Evolutionary conservation across 2,888 invertebrate species (phyloP), one percentile per base, ranked within the genome.

Genomic region (Torymus tubicola): DNA sequence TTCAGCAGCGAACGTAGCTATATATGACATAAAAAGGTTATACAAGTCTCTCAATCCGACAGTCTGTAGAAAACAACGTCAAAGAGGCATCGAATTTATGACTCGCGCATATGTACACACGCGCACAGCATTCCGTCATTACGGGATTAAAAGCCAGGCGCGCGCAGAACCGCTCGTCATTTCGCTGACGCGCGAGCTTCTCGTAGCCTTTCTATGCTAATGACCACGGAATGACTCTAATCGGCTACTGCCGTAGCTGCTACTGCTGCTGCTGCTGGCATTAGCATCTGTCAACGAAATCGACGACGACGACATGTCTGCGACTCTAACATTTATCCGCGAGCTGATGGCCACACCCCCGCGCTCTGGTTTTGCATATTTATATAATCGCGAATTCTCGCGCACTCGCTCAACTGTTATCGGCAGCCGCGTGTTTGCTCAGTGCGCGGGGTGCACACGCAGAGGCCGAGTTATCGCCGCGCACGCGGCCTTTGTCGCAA

Each of bases 201-300:
- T 24, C 24, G 2, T 31, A 50, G 61, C 57, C 57, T 74, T 74
- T 76, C 75, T 60, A 77, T 70, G 77, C 63, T 70, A 70, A 70
- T 70, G 58, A 18, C 63, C 13, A 5, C 31, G n/a, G 11, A 16
- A 4, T 14, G 11, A 12, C 50, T 12, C n/a, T 67, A 2, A 5
- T 10, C 21, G 53, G 53, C 52, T 64, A 18, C 53, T 50, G 50
- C 63, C 70, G 64, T 64, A n/a, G n/a, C n/a, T n/a, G n/a, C n/a
- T n/a, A n/a, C n/a, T n/a, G n/a, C n/a, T 77, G n/a, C 8, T 24
- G 31, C 12, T 14, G 53, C 50, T 16, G 60, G 18, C 31, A 65
- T 72, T 71, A 65, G 69, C 67, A 67, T 78, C 71, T 78, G 72
- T 78, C 78, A 78, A 72, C 78, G 64, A 58, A 61, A 64, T 63